Evolutionary conservation across 2,888 invertebrate genomes (phyloP), one percentile per base, ranked within the genome.

Genomic region (Coremacera marginata): DNA sequence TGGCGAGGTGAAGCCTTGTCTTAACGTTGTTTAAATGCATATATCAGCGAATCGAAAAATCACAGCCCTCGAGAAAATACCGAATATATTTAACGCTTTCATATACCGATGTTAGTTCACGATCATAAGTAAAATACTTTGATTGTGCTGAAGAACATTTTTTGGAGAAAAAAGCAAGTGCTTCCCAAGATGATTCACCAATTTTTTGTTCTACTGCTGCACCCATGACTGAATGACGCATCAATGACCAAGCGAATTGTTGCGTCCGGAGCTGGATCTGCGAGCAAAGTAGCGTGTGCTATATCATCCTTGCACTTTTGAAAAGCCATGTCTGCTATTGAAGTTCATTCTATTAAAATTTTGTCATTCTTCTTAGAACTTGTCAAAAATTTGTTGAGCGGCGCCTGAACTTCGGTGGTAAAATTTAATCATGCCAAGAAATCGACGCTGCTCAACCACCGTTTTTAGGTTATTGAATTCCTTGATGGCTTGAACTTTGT

Each of bases 61-160:
- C 63, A 25, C 63, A 63, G 9, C 63, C 63, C 16, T 63, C 63
- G 31, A 63, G 31, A 3, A 63, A 16, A 31, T 27, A 63, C 16
- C 63, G 63, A 19, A 63, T 27, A 34, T 63, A 63, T 63, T 63
- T 63, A 4, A 63, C 31, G 34, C 31, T 63, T 4, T 63, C 63
- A 3, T 31, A 63, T 11, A 63, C 31, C 2, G 31, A 27, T 19
- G 63, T 63, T 2, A 63, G 31, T 31, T 63, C 63, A 11, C 63
- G 27, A 19, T 63, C 63, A 31, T 63, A 63, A n/a, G 63, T 63
- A 19, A 16, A 63, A 65, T 65, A 65, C 8, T 7, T 34, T 22
- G 37, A 37, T 65, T 65, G 34, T n/a, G 65, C 65, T 65, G 65
- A n/a, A 16, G 34, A 37, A 65, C n/a, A 65, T n/a, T 11, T 44